Percentiles rank a stretch among this genome's conserved stretches.
Evolutionary conservation across 2,797 vertebrate genomes (phyloP).

Genomic region (Anableps anableps): DNA sequence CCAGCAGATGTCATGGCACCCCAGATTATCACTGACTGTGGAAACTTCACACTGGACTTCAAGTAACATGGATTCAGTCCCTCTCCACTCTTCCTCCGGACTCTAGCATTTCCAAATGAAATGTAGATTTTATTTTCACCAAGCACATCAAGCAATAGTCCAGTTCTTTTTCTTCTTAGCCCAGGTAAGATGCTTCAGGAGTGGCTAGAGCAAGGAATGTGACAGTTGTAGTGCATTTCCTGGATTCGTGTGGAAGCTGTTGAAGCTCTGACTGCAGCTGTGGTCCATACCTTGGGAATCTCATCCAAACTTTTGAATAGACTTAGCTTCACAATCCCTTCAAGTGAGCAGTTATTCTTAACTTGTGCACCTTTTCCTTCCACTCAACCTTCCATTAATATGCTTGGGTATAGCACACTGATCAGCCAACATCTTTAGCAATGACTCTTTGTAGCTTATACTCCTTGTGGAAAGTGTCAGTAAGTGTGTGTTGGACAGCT

Average conservation of each 20-base stretch:
- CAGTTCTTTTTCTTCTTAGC: neutral
- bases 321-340: neutral
- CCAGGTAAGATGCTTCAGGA: neutral
- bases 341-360: neutral
- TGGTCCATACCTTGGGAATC: neutral
- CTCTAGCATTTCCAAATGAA: neutral
- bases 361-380: neutral
- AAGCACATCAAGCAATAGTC: neutral
- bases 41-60: neutral
- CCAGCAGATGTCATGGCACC: neutral
- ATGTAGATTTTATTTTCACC: neutral
- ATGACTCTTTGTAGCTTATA: neutral
- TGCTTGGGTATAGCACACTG: neutral
- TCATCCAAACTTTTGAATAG: neutral
- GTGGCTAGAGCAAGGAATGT: neutral
- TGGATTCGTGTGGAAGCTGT: neutral
- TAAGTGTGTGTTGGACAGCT: neutral
- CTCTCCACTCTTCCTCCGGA: neutral
- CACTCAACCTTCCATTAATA: neutral
- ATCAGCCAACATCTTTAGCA: neutral
- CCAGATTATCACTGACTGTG: neutral
- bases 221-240: neutral
- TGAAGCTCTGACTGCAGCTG: neutral
- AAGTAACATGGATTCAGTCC: neutral
- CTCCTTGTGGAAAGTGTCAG: neutral